Evolutionary conservation across 2,113 vertebrate species (phyloP).

Genomic region (Cacatua alba): DNA sequence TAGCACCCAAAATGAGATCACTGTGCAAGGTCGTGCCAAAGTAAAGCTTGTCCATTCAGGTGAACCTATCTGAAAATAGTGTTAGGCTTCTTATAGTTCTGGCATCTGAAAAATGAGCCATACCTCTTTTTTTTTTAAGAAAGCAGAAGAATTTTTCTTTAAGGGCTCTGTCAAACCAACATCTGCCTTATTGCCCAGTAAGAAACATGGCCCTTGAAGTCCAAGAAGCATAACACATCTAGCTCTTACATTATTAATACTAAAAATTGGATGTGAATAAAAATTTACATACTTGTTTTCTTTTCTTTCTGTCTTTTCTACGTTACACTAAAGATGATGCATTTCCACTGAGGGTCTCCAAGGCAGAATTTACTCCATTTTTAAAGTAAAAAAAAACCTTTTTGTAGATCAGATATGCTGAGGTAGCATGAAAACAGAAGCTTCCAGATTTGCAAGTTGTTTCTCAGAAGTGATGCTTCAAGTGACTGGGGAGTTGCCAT

Average conservation of each 20-base stretch:
- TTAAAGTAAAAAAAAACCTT: background rate
- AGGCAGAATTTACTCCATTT: background rate
- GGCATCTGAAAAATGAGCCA: background rate
- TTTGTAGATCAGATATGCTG: background rate
- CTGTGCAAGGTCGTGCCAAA: background rate
- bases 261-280: background rate
- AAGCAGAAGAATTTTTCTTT: background rate
- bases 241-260: background rate
- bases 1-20: background rate
- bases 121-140: background rate
- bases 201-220: background rate
- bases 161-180: background rate
- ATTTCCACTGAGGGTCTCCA: background rate
- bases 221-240: background rate
- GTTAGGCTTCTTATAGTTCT: background rate
- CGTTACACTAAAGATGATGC: background rate
- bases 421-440: background rate
- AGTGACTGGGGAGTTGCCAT: slow-evolving; percentile 5
- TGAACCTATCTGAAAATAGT: background rate
- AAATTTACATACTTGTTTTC: background rate
- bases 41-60: background rate
- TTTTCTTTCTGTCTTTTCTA: background rate
- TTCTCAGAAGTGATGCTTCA: slow-evolving; percentile 3
- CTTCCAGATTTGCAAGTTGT: background rate
- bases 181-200: background rate